Percentiles rank a stretch among this genome's conserved stretches.
These are phyloP conservation scores for Stigmatopora nigra DNA, from an alignment of 2,113 vertebrate genomes.

Conservation along the genomic window DNA sequence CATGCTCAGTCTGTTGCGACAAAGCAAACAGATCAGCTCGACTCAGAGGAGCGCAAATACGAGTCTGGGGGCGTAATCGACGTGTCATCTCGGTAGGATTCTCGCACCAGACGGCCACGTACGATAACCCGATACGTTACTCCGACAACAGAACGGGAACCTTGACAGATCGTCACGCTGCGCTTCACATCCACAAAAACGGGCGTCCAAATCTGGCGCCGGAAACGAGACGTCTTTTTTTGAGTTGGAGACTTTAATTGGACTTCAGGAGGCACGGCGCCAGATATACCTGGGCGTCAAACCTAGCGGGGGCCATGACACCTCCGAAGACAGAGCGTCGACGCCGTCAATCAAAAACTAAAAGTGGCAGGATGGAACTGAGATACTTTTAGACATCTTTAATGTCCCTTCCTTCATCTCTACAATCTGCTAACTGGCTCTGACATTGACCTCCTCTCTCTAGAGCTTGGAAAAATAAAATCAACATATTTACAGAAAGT, in stretches of 20 bases:
- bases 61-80: conserved; percentile 46
- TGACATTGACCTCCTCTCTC: background rate
- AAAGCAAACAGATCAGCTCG: conserved; percentile 50
- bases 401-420: background rate
- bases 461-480: background rate
- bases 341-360: conserved; percentile 8
- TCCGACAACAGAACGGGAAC: conserved; percentile 40
- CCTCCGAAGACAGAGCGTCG: conserved; percentile 11
- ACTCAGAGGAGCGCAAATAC: conserved; percentile 20
- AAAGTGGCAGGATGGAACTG: conserved; percentile 9
- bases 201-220: conserved; percentile 6
- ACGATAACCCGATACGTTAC: conserved; percentile 57
- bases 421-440: background rate
- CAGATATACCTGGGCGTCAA: conserved; percentile 25
- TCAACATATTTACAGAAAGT: conserved; percentile 4
- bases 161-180: conserved; percentile 33
- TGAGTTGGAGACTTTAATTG: conserved; percentile 35
- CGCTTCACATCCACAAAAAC: conserved; percentile 12
- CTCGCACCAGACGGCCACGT: conserved; percentile 56
- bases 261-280: conserved; percentile 16
- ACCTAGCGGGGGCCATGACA: conserved; percentile 15
- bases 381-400: conserved; percentile 2
- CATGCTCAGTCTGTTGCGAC: conserved; percentile 52
- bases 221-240: conserved; percentile 21
- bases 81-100: conserved; percentile 63